Base-by-base conservation (phyloP, 1,140 invertebrate genomes). In the Pseudomyrmex flavicornis region DNA sequence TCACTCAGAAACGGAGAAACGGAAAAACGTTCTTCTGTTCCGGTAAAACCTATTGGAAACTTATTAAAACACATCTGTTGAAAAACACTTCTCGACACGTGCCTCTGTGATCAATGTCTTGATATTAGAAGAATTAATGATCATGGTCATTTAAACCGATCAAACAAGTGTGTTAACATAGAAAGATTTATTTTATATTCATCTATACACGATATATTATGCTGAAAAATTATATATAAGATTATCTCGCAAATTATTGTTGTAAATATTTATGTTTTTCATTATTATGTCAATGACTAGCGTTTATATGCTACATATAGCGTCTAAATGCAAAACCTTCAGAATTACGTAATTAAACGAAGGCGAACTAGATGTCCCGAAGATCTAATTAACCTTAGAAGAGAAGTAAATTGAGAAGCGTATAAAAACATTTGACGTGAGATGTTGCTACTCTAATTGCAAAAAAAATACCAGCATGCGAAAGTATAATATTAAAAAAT, bases 21-120 rank as follows among this genome's bases (percentile, higher is more conserved):
- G 54, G 50, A 44, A 46, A 85, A 76, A 22, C 50, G 48, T 22
- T 22, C n/a, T 79, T 10, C 10, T 46, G 17, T 79, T 79, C 75
- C 52, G 63, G 50, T 26, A 58, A 68, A 46, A 52, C 48, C 15
- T 20, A 56, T 20, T 35, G 17, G 13, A 79, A 69, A 46, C 50
- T 77, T 69, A 35, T 35, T 35, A 35, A 35, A 35, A 35, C 5
- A 35, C 35, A 35, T 63, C 4, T 35, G 26, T 26, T 17, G 46
- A 58, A 48, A 79, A 79, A 46, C 35, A 52, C 56, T 48, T 66
- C 15, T 15, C 9, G 44, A 46, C 54, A 48, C 44, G 65, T 62
- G 54, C 20, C 44, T 8, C 54, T 44, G 15, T 61, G 22, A 58
- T 70, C 7, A 26, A 35, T 80, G 35, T 80, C 66, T 72, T 7